phyloP scores from a whole-genome alignment of 2,797 vertebrate genomes.

The Lacerta agilis region DNA sequence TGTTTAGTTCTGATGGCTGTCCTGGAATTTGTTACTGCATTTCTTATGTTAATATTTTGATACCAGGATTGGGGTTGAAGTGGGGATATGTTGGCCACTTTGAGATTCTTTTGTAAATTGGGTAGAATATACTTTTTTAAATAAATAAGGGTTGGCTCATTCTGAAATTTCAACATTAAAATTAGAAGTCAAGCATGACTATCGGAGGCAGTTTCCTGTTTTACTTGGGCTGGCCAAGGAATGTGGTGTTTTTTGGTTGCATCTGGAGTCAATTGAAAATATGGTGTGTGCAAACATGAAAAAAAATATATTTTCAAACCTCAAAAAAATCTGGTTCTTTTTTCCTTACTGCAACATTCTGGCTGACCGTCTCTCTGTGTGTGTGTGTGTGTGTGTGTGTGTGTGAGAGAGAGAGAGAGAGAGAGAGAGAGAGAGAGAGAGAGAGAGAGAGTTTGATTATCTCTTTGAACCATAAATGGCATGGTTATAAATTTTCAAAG shows the following conservation, averaged over 20 bases:
- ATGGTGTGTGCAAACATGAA: not conserved
- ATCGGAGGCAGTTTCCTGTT: slow-evolving; percentile 20
- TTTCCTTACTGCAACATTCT: slow-evolving; percentile 15
- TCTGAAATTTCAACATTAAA: not conserved
- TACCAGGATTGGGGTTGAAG: no score
- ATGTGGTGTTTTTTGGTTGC: not conserved
- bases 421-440: no score
- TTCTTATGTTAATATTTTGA: no score
- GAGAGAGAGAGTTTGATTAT: not conserved
- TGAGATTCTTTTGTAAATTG: no score
- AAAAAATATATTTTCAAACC: not conserved
- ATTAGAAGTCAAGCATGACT: not conserved
- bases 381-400: not conserved
- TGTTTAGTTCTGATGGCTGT: no score
- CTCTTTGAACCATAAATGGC: slow-evolving; percentile 3
- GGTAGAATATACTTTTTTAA: no score
- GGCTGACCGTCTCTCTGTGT: not conserved
- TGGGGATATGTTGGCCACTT: no score
- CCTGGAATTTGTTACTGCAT: no score
- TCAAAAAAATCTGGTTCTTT: slow-evolving; percentile 1
- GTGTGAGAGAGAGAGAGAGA: no score
- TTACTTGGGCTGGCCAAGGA: slow-evolving; percentile 6
- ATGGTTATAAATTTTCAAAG: not conserved
- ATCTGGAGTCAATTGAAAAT: slow-evolving; percentile 7
- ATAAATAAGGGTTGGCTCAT: not conserved